Base-by-base conservation (phyloP, 2,888 invertebrate species). In the Pandemis corylana region DNA sequence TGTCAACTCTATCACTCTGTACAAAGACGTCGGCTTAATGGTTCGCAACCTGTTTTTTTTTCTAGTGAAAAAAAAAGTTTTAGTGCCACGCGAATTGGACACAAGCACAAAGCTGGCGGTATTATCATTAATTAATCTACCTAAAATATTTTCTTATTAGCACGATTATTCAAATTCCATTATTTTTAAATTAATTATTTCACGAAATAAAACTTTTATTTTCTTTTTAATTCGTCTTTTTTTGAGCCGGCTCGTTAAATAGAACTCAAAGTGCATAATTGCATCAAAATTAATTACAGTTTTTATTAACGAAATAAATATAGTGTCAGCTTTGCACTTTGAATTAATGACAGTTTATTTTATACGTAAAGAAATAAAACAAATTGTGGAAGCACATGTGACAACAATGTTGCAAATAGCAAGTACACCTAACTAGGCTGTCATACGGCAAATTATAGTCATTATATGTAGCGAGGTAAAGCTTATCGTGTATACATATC, bases 1-100 rank as follows among this genome's bases (percentile, higher is more conserved):
- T 73, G 73, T 73, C 73, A 73, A 73, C 56, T 73, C 49, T 65
- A 68, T 72, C 68, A 65, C 61, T 53, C 64, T 20, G 63, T 41
- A 7, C 20, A 15, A n/a, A 53, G 12, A 5, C 20, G 44, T 46
- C 46, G 12, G 51, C 13, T n/a, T 28, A 20, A 56, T 56, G 56
- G 15, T 15, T 20, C 15, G 9, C 15, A 56, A 56, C 15, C 56
- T n/a, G n/a, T n/a, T n/a, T 9, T 20, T 56, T 56, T 56, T 9
- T 20, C 15, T 51, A 46, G 5, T 46, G 0, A 15, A 56, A 56
- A 20, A 56, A 56, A 20, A 20, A 53, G 12, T 46, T 46, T 46
- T 49, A 6, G 5, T 51, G n/a, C 6, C 51, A 7, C 51, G 13
- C 5, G n/a, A 51, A 46, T 46, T 12, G 46, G 4, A 36, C 28